A percentile compares a stretch with the other conserved stretches of the same genome.
These are phyloP conservation scores for Polydrusus pterygomalis DNA, from an alignment of 2,888 invertebrate genomes.

Conservation along the genomic window DNA sequence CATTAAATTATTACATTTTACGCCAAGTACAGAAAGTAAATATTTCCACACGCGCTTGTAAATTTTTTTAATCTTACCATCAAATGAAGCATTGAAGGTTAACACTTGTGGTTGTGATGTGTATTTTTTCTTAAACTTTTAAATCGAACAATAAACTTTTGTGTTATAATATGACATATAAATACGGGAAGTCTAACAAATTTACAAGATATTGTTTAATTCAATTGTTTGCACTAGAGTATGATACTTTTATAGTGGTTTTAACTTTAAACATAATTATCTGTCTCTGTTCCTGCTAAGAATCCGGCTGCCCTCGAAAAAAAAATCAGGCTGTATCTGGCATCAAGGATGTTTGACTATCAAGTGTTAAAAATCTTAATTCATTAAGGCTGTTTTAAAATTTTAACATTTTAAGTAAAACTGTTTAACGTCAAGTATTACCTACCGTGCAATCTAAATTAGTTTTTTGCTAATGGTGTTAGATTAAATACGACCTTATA, in stretches of 20 bases:
- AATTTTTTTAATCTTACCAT: too few relatives aligned
- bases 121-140: neutral
- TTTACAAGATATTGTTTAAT: conserved; percentile 5
- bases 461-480: too few relatives aligned
- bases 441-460: too few relatives aligned
- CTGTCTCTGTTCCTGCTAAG: neutral
- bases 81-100: neutral
- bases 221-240: conserved; percentile 11
- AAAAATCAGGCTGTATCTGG: too few relatives aligned
- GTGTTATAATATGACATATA: neutral
- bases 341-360: conserved; percentile 21
- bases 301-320: conserved; percentile 4
- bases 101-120: neutral
- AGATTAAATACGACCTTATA: too few relatives aligned
- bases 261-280: neutral
- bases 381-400: conserved; percentile 7
- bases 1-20: too few relatives aligned
- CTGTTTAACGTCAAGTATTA: too few relatives aligned
- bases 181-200: neutral
- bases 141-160: neutral
- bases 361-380: neutral
- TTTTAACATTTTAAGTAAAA: too few relatives aligned
- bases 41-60: too few relatives aligned
- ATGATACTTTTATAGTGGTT: neutral
- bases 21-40: too few relatives aligned